Evolutionary conservation across 2,888 invertebrate species (phyloP).

Genomic region (Agrochola lota): DNA sequence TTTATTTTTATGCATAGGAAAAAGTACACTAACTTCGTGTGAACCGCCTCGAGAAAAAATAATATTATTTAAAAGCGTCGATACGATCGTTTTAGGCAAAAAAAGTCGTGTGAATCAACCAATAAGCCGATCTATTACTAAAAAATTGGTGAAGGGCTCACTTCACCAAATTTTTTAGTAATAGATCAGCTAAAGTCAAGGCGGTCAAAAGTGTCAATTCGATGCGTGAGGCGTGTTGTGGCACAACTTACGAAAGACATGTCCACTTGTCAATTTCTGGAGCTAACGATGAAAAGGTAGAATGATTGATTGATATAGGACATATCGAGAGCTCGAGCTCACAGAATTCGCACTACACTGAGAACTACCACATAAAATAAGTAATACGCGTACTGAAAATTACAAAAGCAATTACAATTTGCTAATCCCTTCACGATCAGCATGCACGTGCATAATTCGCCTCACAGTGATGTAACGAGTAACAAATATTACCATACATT

Average conservation of each 20-base stretch:
- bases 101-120: too few relatives aligned
- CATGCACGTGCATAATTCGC: constrained; percentile 5
- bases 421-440: constrained; percentile 15
- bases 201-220: not conserved
- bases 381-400: constrained; percentile 4
- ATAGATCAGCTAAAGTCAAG: too few relatives aligned
- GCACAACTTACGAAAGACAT: constrained; percentile 22
- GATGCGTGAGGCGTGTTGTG: not conserved
- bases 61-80: too few relatives aligned
- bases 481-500: constrained; percentile 35
- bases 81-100: too few relatives aligned
- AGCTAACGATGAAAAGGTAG: not conserved
- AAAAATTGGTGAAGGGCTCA: too few relatives aligned
- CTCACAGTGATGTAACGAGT: not conserved
- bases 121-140: too few relatives aligned
- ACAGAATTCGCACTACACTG: not conserved
- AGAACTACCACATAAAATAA: constrained; percentile 1
- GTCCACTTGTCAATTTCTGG: constrained; percentile 11
- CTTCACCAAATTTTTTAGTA: too few relatives aligned
- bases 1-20: too few relatives aligned
- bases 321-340: constrained; percentile 1
- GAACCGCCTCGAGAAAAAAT: too few relatives aligned
- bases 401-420: constrained; percentile 17
- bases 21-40: too few relatives aligned
- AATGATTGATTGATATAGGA: constrained; percentile 16